Base-by-base conservation (phyloP, 2,113 vertebrate species). In the Toxotes chatareus region DNA sequence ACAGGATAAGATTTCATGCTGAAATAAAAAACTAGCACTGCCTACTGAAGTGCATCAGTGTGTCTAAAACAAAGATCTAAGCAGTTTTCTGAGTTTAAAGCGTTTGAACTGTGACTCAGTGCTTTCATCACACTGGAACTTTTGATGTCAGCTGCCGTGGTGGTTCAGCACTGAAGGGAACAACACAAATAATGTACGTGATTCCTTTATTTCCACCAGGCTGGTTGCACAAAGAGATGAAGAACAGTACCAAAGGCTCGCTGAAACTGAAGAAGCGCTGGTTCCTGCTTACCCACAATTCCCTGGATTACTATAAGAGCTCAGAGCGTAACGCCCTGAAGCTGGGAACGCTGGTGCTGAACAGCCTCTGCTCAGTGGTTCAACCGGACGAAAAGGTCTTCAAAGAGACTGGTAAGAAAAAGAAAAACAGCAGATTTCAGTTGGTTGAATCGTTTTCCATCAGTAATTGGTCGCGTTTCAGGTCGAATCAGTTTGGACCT, bases 241-340 rank as follows among this genome's bases (percentile, higher is more conserved):
- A 96, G 86, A 98, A 96, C 94, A 98, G 96, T 53, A 96, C 95
- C 0, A 97, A 95, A 82, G 94, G 95, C 0, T 96, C 96, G 0
- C 88, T 98, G 87, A 98, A 97, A 76, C 90, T 99, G 55, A 99
- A 99, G 92, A 99, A 99, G 79, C 97, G 97, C 63, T 99, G 98
- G 98, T 99, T 99, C 92, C 96, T 99, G 63, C 95, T 99, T 0
- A 99, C 98, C 0, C 97, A 99, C 90, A 99, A 99, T 76, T 99
- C 98, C 51, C 92, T 99, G 91, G 98, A 99, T 88, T 99, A 98
- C 90, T 99, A 99, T 83, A 98, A 97, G 94, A 99, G 96, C 91
- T 98, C 97, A 0, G 98, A 99, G 91, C 96, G 97, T 57, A 96
- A 95, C 0, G 94, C 97, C 1, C 89, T 97, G 79, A 99, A 99